Conservation (phyloP, 2,113 vertebrate genomes). For the Porphyrio hochstetteri region DNA sequence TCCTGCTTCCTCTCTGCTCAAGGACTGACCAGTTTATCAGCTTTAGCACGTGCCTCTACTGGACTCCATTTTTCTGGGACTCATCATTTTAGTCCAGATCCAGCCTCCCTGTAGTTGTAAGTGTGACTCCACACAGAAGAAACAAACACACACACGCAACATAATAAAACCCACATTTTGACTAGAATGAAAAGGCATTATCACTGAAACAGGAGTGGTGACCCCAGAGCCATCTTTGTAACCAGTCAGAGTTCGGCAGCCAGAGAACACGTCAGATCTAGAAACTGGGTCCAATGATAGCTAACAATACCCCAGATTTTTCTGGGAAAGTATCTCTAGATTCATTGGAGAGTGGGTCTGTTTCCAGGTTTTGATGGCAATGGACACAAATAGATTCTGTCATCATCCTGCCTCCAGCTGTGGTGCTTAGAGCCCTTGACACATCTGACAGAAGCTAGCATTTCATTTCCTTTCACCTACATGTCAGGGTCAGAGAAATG, state of each 20-base stretch:
- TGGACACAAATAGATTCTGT: background rate
- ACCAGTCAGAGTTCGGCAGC: background rate
- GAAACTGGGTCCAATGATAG: background rate
- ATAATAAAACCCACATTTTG: background rate
- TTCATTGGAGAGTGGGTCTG: accelerated
- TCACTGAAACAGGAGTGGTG: background rate
- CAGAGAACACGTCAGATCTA: background rate
- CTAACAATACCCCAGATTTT: background rate
- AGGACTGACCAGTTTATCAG: background rate
- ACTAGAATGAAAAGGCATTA: background rate
- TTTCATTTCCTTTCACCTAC: slow-evolving; percentile 1
- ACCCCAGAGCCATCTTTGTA: background rate
- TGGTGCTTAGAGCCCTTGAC: background rate
- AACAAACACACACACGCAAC: no score
- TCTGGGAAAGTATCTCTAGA: background rate
- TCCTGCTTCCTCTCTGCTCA: background rate
- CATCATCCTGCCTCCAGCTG: background rate
- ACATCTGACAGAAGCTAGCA: background rate
- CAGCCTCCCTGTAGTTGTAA: background rate
- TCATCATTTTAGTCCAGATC: background rate
- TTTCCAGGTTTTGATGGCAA: background rate
- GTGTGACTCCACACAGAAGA: background rate
- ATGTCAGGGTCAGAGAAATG: background rate
- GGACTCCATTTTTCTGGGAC: background rate
- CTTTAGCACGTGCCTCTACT: background rate